These are phyloP conservation scores for Nomada ferruginata DNA, from an alignment of 2,888 invertebrate species.

Conservation along the genomic window DNA sequence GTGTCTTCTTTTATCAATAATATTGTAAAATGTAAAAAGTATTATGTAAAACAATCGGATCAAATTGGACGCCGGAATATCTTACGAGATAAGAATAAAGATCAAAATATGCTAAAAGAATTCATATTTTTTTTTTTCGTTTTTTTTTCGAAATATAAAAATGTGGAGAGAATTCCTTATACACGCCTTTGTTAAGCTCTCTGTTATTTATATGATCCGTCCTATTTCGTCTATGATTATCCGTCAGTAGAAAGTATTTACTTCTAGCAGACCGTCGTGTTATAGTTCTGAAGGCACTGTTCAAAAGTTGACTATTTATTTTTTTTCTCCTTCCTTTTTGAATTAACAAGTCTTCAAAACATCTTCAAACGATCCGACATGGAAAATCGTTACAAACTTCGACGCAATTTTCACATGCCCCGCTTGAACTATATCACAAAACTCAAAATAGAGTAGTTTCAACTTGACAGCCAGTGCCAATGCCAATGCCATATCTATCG, in stretches of 20 bases:
- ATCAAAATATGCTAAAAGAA: conserved; percentile 45
- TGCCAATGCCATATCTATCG: conserved; percentile 71
- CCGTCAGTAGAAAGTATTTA: conserved; percentile 75
- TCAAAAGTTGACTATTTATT: conserved; percentile 72
- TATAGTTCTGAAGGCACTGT: conserved; percentile 82
- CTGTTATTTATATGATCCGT: conserved; percentile 69
- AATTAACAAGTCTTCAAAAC: conserved; percentile 68
- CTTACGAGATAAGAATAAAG: conserved; percentile 41
- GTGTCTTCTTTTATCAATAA: conserved; percentile 41
- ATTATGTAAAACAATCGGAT: conserved; percentile 50
- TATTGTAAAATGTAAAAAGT: conserved; percentile 62
- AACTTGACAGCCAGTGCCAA: conserved; percentile 76
- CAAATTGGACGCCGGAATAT: conserved; percentile 55
- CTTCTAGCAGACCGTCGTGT: conserved; percentile 78
- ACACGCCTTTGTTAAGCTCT: conserved; percentile 66
- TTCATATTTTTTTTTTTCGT: conserved; percentile 6
- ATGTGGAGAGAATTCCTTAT: conserved; percentile 52
- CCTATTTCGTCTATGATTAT: conserved; percentile 71
- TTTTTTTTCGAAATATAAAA: conserved; percentile 51
- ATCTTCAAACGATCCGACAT: conserved; percentile 66
- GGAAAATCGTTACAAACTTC: conserved; percentile 75
- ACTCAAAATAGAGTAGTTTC: conserved; percentile 76
- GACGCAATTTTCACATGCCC: conserved; percentile 72
- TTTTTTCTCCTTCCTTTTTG: conserved; percentile 54
- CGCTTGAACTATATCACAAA: conserved; percentile 77